Base-by-base conservation (phyloP, 2,888 invertebrate species). In the Tenthredo notha region DNA sequence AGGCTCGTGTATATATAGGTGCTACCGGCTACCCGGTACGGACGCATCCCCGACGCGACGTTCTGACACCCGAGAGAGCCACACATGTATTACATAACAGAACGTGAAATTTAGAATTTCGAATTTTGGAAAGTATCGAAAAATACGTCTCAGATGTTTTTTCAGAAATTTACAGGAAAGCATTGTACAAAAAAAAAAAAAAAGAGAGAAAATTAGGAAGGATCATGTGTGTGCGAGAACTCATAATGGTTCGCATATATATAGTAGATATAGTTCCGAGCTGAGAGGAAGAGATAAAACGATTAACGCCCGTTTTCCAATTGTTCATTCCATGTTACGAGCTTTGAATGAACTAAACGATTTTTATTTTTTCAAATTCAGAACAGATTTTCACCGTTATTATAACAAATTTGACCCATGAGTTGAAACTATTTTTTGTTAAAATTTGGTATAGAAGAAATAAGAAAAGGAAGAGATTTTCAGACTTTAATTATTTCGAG, bases 201-300 rank as follows among this genome's bases (percentile, higher is more conserved):
- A 1, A 2, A 47, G 47, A 15, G 47, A 15, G n/a, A n/a, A n/a
- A 37, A 37, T 37, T 7, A 7, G 15, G n/a, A n/a, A n/a, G n/a
- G n/a, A n/a, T n/a, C n/a, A n/a, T 47, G 47, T 15, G 47, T 37
- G 37, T 7, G 37, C 15, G 47, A 15, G 15, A 33, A 67, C 37
- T 7, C 15, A 67, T 33, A 7, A 67, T 67, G 21, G 25, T 10
- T 37, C 18, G 43, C 43, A 33, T 33, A 33, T 33, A n/a, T 33
- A 33, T 33, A 33, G 29, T n/a, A 29, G 29, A 21, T 72, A 18
- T 7, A 6, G 72, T 54, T 54, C 50, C 10, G 18, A 29, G 65
- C 65, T 72, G 74, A 84, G 58, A 75, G 74, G 47, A 74, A 47
- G 77, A 65, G 75, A 83, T 78, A 83, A 85, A 70, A 43, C 75